Base-by-base conservation (phyloP, 2,888 invertebrate genomes). In the Brachylomia viminalis region DNA sequence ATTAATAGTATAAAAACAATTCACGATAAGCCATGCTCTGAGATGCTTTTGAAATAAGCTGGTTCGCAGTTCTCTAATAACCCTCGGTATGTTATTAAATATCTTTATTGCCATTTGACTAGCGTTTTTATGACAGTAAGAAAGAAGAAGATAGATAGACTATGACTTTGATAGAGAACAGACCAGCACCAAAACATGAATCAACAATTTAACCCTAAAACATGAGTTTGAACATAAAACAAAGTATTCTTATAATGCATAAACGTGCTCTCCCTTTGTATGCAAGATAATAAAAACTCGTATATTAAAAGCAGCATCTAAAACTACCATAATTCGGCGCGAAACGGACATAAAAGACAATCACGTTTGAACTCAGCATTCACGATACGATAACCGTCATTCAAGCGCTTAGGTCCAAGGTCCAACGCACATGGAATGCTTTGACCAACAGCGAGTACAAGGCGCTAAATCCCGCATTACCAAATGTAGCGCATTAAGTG, bases 281-380 rank as follows among this genome's bases (percentile, higher is more conserved):
- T 58, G 49, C 27, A 58, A 65, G 52, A n/a, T 72, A 58, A 65
- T 78, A 77, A 72, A 77, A 78, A 77, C 23, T 65, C 58, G 23
- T 66, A 59, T 47, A 65, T 77, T 45, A 77, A 77, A 65, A 72
- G 20, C 72, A 56, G 56, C 56, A 64, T 58, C 42, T 7, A 42
- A 71, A 71, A 58, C 64, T 49, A 42, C 56, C 23, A 10, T 45
- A 27, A 49, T 73, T 78, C 20, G 54, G 54, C 54, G 73, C 38
- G 1, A 73, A 78, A 62, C 67, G 49, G 62, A 56, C 42, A 67
- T 67, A 67, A 73, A 74, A 74, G 49, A 79, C 62, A 67, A 79
- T 62, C 74, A 79, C 30, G 33, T 66, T 61, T 61, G 54, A 65
- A 73, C 47, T 66, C n/a, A 49, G 33, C 52, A 58, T 77, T 54